Base-by-base conservation (phyloP, 1,140 invertebrate genomes). In the Drosophila arizonae region DNA sequence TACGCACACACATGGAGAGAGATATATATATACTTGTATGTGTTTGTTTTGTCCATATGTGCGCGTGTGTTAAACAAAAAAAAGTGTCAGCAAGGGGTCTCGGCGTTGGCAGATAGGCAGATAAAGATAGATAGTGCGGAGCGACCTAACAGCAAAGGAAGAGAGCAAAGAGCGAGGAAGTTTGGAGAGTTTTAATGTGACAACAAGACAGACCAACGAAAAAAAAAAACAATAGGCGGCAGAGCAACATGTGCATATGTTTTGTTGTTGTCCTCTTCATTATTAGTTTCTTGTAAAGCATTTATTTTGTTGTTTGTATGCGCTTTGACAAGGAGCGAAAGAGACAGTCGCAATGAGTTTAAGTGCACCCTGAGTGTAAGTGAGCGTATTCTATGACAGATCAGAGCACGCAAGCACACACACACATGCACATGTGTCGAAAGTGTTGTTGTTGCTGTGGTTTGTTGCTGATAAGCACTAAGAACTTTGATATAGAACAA, bases 51-150 rank as follows among this genome's bases (percentile, higher is more conserved):
- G 26, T 66, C 62, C 57, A 70, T 64, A 70, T 71, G 61, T 15
- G 17, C 6, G 62, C 36, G 28, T 28, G 68, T 67, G 64, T 62
- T 56, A 43, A 57, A 63, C 33, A 60, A 64, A 65, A 64, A 65
- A 77, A 76, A 71, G 72, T 76, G 77, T 81, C 76, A 81, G 80
- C 79, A 79, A 79, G 74, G 74, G 73, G 77, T 77, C 73, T 68
- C 64, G 48, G 46, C 57, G 69, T 58, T 65, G 61, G 28, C 67
- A 70, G 67, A 51, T 64, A 51, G 33, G 24, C 50, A 68, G 70
- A 72, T 72, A 72, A 68, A 72, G 64, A 61, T 64, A 71, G 52
- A 71, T 52, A 54, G 36, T 15, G 52, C 10, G 33, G 15, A 30
- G 33, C 28, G 28, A 0, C 11, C 13, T 41, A 70, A 50, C 11